A percentile compares a stretch with the other conserved stretches of the same genome.
phyloP scores from a whole-genome alignment of 2,113 vertebrate species.

The Limnothrissa miodon region DNA sequence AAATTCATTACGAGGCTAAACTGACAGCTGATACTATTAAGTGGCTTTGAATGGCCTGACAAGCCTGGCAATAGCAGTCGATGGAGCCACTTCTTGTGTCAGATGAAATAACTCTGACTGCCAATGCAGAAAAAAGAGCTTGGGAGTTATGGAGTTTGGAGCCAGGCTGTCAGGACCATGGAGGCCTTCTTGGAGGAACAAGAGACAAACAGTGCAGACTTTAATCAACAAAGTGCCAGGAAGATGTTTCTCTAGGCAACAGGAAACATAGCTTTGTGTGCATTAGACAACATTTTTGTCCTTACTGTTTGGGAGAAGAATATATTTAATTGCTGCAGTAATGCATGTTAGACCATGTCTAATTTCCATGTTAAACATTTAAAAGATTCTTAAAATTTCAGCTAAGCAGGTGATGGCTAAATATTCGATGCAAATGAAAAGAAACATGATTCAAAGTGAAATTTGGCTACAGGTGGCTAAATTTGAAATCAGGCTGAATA shows the following conservation, averaged over 20 bases:
- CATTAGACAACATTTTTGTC: not conserved
- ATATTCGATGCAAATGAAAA: not conserved
- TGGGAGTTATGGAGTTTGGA: not conserved
- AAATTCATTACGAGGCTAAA: not conserved
- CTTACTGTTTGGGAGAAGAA: not conserved
- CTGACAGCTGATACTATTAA: not conserved
- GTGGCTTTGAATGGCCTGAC: not conserved
- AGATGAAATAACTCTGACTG: not conserved
- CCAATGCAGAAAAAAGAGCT: conserved; percentile 6
- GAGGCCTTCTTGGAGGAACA: not conserved
- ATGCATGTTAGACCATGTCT: not conserved
- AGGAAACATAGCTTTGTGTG: not conserved
- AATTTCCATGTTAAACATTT: not conserved
- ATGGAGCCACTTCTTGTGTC: not conserved
- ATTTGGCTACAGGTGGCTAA: no score
- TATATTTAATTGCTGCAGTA: not conserved
- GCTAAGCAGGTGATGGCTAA: not conserved
- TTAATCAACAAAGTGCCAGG: not conserved
- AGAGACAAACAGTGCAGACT: not conserved
- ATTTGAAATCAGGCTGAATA: not conserved
- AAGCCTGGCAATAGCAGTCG: not conserved
- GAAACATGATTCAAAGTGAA: not conserved
- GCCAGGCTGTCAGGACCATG: not conserved
- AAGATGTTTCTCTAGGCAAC: not conserved
- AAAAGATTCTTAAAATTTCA: not conserved